phyloP scores from a whole-genome alignment of 2,888 invertebrate genomes.

The Drosophila histrio region DNA sequence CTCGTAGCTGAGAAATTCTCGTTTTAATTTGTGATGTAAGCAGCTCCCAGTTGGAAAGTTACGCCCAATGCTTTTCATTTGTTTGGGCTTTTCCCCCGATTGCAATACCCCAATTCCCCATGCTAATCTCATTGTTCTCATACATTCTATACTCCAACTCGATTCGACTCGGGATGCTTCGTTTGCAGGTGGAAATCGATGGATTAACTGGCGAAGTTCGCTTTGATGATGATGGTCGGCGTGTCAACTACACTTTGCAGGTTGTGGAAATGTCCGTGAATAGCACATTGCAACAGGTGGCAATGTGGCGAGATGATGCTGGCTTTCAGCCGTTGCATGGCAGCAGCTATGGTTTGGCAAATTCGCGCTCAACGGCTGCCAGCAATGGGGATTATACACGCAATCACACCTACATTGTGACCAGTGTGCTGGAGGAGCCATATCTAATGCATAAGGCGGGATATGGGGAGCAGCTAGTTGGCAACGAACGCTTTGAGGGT shows the following conservation, averaged over 20 bases:
- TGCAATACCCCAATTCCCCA: conserved; percentile 38
- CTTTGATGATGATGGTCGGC: conserved; percentile 94
- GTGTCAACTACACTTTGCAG: conserved; percentile 94
- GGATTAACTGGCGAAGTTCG: conserved; percentile 95
- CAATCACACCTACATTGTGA: conserved; percentile 93
- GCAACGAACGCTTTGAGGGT: conserved; percentile 93
- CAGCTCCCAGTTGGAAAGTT: conserved; percentile 15
- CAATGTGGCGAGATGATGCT: conserved; percentile 93
- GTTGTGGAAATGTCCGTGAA: conserved; percentile 97
- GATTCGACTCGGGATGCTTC: background rate
- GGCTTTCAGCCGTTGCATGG: conserved; percentile 88
- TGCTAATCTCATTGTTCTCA: conserved; percentile 43
- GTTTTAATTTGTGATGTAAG: conserved; percentile 15
- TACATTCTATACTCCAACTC: background rate
- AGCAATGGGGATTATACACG: conserved; percentile 89
- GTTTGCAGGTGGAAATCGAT: conserved; percentile 92
- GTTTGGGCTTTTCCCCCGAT: background rate
- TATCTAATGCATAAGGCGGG: conserved; percentile 91
- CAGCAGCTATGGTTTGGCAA: conserved; percentile 19
- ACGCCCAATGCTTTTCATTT: background rate
- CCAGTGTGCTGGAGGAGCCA: conserved; percentile 94
- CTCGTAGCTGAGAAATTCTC: background rate
- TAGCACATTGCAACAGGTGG: conserved; percentile 95
- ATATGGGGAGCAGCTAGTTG: conserved; percentile 86
- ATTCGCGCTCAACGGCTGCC: conserved; percentile 38